Conservation (phyloP, 1,140 invertebrate genomes). For the Philaenus spumarius region DNA sequence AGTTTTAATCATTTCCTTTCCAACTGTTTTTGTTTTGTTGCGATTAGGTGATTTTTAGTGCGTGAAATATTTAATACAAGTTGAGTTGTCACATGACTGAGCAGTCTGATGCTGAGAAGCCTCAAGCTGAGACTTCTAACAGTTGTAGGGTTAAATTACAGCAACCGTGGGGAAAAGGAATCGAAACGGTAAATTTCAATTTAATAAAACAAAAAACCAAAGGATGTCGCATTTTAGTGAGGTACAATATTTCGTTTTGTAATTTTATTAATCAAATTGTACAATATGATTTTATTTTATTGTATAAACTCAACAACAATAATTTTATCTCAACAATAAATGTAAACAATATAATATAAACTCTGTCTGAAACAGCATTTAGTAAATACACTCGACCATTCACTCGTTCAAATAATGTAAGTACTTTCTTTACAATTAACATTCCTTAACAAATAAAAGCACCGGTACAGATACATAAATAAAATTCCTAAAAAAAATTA, state of each 20-base stretch:
- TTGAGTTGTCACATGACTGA: too few species aligned
- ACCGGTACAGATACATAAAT: background rate
- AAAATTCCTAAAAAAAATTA: background rate
- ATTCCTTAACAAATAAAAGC: slow-evolving; percentile 4
- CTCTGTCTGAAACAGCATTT: background rate
- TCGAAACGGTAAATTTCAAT: too few species aligned
- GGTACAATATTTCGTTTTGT: slow-evolving; percentile 3
- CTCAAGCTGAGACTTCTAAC: too few species aligned
- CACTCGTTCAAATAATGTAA: background rate
- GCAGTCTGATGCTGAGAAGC: too few species aligned
- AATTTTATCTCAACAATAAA: slow-evolving; percentile 7
- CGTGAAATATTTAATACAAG: too few species aligned
- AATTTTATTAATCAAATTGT: slow-evolving; percentile 3
- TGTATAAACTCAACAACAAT: slow-evolving; percentile 15
- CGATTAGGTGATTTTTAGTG: too few species aligned
- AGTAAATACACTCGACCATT: slow-evolving; percentile 4
- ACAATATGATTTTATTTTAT: slow-evolving; percentile 9
- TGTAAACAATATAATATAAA: slow-evolving; percentile 1
- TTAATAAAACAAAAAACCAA: too few species aligned
- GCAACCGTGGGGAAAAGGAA: too few species aligned
- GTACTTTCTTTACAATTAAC: slow-evolving; percentile 2
- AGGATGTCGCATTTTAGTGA: background rate
- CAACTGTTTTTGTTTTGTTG: too few species aligned
- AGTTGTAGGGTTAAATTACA: too few species aligned
- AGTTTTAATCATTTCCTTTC: too few species aligned